Conservation (phyloP, 2,888 invertebrate genomes). For the Orchesella flavescens region DNA sequence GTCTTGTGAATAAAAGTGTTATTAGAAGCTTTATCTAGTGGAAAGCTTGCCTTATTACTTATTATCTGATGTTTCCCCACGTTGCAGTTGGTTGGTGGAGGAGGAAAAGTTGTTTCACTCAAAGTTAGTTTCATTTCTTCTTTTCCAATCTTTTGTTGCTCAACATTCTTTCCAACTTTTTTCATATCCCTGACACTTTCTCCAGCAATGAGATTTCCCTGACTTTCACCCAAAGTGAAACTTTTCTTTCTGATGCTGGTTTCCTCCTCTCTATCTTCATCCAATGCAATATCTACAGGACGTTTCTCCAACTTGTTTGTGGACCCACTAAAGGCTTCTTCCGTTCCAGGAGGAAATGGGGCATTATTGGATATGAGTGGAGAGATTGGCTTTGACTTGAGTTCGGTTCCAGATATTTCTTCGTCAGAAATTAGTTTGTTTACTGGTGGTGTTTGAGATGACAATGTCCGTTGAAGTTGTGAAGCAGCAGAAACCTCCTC, state of each 20-base stretch:
- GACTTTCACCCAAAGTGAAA: conserved; percentile 27
- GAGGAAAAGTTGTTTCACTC: conserved; percentile 23
- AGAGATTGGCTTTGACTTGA: not conserved
- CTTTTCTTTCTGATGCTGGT: not conserved
- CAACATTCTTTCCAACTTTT: conserved; percentile 10
- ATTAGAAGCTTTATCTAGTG: conserved; percentile 12
- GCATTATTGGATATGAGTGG: not conserved
- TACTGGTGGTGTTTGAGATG: conserved; percentile 7
- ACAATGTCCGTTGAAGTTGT: not conserved
- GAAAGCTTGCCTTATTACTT: conserved; percentile 23
- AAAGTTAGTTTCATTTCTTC: conserved; percentile 2
- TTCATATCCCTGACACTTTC: conserved; percentile 23
- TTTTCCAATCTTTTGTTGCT: conserved; percentile 3
- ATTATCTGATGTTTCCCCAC: conserved; percentile 25
- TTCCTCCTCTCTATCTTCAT: not conserved
- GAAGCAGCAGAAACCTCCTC: not conserved
- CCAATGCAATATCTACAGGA: not conserved
- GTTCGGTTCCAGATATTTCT: not conserved
- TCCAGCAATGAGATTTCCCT: conserved; percentile 7
- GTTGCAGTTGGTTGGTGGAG: conserved; percentile 13
- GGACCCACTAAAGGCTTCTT: not conserved
- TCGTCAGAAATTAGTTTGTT: not conserved
- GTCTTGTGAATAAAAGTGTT: not conserved
- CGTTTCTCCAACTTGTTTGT: not conserved
- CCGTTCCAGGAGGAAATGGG: conserved; percentile 6